Conservation (phyloP, 1,140 invertebrate genomes). For the Magallana angulata region DNA sequence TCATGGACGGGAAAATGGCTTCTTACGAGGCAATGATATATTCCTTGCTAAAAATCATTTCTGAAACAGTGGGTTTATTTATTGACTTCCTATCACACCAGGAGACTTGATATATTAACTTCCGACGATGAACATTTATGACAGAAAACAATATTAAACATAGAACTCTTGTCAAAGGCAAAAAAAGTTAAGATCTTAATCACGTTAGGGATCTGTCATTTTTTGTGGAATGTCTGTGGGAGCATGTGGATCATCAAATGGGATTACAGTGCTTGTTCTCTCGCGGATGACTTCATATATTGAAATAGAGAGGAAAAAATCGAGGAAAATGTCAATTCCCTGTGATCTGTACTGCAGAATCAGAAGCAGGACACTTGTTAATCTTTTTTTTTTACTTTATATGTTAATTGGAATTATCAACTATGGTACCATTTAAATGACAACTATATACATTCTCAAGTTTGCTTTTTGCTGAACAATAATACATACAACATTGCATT, state of each 20-base stretch:
- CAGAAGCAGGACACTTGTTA: background rate
- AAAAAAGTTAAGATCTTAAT: constrained; percentile 28
- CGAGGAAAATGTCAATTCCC: background rate
- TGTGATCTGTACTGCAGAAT: constrained; percentile 29
- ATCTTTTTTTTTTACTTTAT: constrained; percentile 1
- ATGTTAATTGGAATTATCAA: no score
- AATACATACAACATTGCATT: no score
- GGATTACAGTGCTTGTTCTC: background rate
- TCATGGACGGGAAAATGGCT: constrained; percentile 16
- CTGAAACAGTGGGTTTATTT: constrained; percentile 27
- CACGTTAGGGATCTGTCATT: constrained; percentile 22
- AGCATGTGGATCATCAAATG: constrained; percentile 17
- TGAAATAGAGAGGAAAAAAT: no score
- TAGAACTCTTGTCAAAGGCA: constrained; percentile 30
- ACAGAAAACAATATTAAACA: constrained; percentile 38
- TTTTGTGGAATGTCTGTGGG: background rate
- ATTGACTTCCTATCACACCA: constrained; percentile 21
- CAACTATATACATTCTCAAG: no score
- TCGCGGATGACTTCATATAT: background rate
- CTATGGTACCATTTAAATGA: no score
- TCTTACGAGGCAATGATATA: constrained; percentile 18
- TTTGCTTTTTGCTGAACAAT: no score
- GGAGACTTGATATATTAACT: constrained; percentile 38
- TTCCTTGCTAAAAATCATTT: constrained; percentile 30
- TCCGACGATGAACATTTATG: constrained; percentile 33